phyloP scores from a whole-genome alignment of 2,113 vertebrate genomes.

The Lagenorhynchus albirostris region DNA sequence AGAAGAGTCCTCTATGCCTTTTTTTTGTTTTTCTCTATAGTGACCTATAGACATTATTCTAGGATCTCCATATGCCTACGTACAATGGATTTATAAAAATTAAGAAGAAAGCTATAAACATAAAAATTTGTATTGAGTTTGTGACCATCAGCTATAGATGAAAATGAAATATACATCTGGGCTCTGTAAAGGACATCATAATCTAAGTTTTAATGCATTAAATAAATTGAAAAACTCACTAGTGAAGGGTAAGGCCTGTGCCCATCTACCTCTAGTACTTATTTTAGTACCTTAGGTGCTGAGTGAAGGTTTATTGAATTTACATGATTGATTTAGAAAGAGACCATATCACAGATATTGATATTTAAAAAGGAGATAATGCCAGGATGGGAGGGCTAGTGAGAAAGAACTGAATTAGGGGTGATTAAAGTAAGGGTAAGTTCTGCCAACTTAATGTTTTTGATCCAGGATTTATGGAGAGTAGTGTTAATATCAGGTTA shows the following conservation, averaged over 20 bases:
- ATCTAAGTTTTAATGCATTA: slow-evolving; percentile 18
- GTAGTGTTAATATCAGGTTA: not conserved
- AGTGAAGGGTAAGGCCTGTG: not conserved
- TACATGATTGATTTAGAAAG: not conserved
- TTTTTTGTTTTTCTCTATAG: not conserved
- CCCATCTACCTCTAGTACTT: not conserved
- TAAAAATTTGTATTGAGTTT: not conserved
- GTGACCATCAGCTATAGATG: not conserved
- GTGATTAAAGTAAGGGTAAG: not conserved
- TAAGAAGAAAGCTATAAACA: not conserved
- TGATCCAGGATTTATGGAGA: not conserved
- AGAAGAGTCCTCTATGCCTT: not conserved
- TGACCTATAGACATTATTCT: not conserved
- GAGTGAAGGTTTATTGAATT: not conserved
- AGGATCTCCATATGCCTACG: not conserved
- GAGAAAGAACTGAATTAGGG: not conserved
- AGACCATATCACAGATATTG: not conserved
- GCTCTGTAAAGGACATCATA: not conserved
- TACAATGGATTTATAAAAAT: not conserved
- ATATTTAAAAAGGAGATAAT: not conserved
- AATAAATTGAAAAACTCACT: not conserved
- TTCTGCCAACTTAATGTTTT: slow-evolving; percentile 16
- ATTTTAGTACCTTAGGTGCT: not conserved
- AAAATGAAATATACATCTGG: not conserved
- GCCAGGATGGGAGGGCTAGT: not conserved